Base-by-base conservation (phyloP, 1,140 invertebrate genomes). In the Episyrphus balteatus region DNA sequence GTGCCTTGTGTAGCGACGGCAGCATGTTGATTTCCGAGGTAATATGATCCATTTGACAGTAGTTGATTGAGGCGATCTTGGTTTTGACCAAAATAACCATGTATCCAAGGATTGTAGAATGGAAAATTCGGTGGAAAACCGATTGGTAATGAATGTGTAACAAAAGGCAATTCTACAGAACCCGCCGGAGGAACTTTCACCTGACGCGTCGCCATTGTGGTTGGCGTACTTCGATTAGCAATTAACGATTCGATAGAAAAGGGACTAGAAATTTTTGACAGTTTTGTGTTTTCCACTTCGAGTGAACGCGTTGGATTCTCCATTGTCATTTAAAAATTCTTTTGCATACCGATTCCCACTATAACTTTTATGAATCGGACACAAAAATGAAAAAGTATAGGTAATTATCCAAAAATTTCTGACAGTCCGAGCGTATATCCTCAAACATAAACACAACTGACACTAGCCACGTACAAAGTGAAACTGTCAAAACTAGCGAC, bases 211-310 rank as follows among this genome's bases (percentile, higher is more conserved):
- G 50, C 44, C 12, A 50, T 50, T 8, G 51, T 50, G 6, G 50
- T 48, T 17, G 49, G 18, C 37, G 31, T 26, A 12, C 44, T 14
- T 50, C 32, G 50, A 47, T 54, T 63, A 30, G 65, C 59, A 42
- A 68, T 68, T 34, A 68, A 42, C 53, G 61, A 67, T 50, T 68
- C 65, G 21, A 68, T 68, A 5, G 65, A 65, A 44, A 68, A 68
- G 30, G 65, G 62, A 33, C 62, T 68, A 7, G 62, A 58, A 42
- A 58, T 63, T 50, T 60, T 63, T 21, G 54, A 43, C 14, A 55
- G 43, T 47, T 52, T 50, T 17, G 42, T 58, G 32, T 49, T 47
- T n/a, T 21, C 21, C 8, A 26, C 21, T 26, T 26, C 21, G 21
- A 26, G 21, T 8, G 21, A 26, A 26, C 21, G 21, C 3, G 21